These are phyloP conservation scores for Streptopelia turtur DNA, from an alignment of 2,797 vertebrate species.

Conservation along the genomic window DNA sequence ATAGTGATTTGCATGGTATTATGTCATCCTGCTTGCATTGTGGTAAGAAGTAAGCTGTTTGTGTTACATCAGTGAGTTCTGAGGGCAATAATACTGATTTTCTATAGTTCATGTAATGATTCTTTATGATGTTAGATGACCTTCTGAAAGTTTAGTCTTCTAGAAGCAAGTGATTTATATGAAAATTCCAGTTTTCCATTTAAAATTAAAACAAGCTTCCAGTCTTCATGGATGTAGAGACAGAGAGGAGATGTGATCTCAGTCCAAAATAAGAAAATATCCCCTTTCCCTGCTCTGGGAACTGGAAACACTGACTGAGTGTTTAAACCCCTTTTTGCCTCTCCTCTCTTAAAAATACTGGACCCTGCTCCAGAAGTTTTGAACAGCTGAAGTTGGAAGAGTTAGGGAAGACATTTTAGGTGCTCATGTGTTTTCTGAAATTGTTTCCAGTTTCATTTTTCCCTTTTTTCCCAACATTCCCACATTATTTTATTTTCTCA, in stretches of 20 bases:
- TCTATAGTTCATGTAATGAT: background rate
- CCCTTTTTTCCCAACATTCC: background rate
- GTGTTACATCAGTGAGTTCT: background rate
- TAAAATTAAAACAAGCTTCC: background rate
- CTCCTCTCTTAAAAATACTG: background rate
- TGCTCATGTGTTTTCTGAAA: background rate
- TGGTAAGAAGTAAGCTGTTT: background rate
- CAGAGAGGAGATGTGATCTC: background rate
- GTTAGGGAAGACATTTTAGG: background rate
- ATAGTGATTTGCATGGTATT: background rate
- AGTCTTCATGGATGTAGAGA: background rate
- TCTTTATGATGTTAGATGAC: background rate
- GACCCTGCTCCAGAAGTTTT: background rate
- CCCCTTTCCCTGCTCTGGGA: fast-evolving
- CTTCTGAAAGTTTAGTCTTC: background rate
- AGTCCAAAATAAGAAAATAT: background rate
- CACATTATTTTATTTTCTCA: background rate
- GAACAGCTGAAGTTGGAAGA: background rate
- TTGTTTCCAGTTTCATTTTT: background rate
- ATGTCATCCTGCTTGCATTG: background rate
- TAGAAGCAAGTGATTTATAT: background rate
- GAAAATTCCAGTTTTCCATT: background rate
- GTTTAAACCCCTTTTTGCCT: background rate
- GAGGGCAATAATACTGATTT: background rate
- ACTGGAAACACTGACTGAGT: background rate